Percentiles rank a stretch among this genome's conserved stretches.
Conservation (phyloP, 2,888 invertebrate species). For the Folsomia candida region DNA sequence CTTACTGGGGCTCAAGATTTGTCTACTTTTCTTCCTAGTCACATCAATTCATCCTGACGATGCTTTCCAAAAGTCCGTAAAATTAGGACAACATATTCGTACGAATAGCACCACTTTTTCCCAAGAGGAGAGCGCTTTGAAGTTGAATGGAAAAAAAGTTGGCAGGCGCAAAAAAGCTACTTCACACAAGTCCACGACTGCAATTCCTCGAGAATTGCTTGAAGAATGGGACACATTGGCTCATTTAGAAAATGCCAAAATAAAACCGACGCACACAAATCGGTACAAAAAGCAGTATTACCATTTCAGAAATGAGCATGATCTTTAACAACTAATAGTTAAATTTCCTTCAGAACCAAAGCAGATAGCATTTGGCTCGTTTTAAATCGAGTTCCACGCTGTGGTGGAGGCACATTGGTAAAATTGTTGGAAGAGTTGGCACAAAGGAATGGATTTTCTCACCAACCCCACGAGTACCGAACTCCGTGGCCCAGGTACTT, state of each 20-base stretch:
- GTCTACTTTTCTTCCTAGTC: constrained; percentile 34
- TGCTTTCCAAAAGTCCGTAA: too few species aligned
- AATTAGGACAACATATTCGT: too few species aligned
- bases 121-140: neutral
- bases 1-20: constrained; percentile 46
- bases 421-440: constrained; percentile 62
- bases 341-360: constrained; percentile 36
- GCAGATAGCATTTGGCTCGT: constrained; percentile 55
- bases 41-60: neutral
- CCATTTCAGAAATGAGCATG: neutral
- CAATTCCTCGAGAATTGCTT: neutral
- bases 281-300: too few species aligned
- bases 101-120: neutral
- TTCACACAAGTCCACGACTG: neutral
- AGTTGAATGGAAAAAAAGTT: too few species aligned
- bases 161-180: neutral
- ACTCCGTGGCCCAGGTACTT: constrained; percentile 50
- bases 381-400: constrained; percentile 63
- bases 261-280: constrained; percentile 23
- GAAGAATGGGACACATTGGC: constrained; percentile 15
- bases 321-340: too few species aligned
- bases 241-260: constrained; percentile 26
- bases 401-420: constrained; percentile 63
- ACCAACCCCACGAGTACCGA: constrained; percentile 52
- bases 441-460: constrained; percentile 62